phyloP scores from a whole-genome alignment of 2,888 invertebrate species.

The Leucania comma region DNA sequence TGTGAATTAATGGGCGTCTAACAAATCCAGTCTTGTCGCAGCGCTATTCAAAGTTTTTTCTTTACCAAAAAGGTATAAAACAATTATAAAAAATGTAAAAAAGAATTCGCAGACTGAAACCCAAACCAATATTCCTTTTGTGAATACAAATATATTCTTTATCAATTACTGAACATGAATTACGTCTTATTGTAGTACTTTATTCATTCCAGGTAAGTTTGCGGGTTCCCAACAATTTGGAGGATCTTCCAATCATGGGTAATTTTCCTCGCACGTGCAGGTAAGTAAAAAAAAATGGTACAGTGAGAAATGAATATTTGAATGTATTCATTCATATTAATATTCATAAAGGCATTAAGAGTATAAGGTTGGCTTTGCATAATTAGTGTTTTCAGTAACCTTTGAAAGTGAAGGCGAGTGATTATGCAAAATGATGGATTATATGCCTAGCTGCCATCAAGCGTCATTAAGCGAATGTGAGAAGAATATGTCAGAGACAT shows the following conservation, averaged over 20 bases:
- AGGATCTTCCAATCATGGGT: slow-evolving; percentile 52
- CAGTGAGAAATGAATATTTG: slow-evolving; percentile 44
- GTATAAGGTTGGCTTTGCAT: slow-evolving; percentile 66
- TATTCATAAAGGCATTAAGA: slow-evolving; percentile 69
- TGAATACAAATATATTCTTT: slow-evolving; percentile 54
- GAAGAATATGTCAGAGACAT: slow-evolving; percentile 42
- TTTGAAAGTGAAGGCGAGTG: slow-evolving; percentile 65
- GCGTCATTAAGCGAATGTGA: slow-evolving; percentile 40
- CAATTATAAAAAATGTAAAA: too few relatives aligned
- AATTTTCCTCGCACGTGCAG: slow-evolving; percentile 48
- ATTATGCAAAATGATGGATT: slow-evolving; percentile 65
- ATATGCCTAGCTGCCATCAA: slow-evolving; percentile 49
- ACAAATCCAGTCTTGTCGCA: slow-evolving; percentile 42
- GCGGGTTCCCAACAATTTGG: slow-evolving; percentile 37
- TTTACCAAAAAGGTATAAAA: slow-evolving; percentile 40
- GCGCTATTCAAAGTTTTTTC: slow-evolving; percentile 38
- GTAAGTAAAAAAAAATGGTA: slow-evolving; percentile 50
- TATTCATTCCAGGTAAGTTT: slow-evolving; percentile 71
- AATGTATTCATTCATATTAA: slow-evolving; percentile 42
- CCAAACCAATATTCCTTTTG: slow-evolving; percentile 43
- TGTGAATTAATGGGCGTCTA: slow-evolving; percentile 66
- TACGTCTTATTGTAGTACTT: slow-evolving; percentile 66
- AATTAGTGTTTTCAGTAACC: slow-evolving; percentile 70
- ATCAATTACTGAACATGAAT: slow-evolving; percentile 56
- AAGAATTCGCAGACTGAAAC: slow-evolving; percentile 49